phyloP scores from a whole-genome alignment of 2,888 invertebrate species.

The Polydrusus cervinus region DNA sequence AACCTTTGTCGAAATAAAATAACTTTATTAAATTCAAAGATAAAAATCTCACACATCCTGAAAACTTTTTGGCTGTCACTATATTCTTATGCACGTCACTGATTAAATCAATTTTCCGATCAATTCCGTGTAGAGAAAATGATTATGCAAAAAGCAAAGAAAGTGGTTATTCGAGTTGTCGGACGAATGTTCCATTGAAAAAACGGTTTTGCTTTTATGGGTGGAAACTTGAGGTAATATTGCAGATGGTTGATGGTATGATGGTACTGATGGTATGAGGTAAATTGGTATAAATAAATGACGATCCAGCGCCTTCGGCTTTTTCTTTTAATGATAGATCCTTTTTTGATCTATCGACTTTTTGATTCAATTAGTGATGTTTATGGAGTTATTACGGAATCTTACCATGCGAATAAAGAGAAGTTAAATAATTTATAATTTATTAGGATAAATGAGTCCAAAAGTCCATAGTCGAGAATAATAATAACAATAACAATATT shows the following conservation, averaged over 20 bases:
- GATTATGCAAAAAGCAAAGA: conserved; percentile 39
- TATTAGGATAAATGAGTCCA: too few species aligned
- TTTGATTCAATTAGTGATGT: conserved; percentile 17
- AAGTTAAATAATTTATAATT: background rate
- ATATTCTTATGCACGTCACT: conserved; percentile 17
- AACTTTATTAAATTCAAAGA: too few species aligned
- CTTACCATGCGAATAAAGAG: background rate
- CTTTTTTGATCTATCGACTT: conserved; percentile 5
- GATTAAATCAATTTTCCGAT: conserved; percentile 12
- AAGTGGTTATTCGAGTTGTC: conserved; percentile 38
- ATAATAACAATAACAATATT: too few species aligned
- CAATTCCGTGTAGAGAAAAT: conserved; percentile 27
- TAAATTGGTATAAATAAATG: conserved; percentile 4
- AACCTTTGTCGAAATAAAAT: too few species aligned
- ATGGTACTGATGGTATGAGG: too few species aligned
- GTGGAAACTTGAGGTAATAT: conserved; percentile 4
- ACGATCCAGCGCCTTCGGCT: conserved; percentile 3
- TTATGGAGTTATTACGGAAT: background rate
- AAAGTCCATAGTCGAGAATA: too few species aligned
- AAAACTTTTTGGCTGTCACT: too few species aligned
- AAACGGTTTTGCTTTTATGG: conserved; percentile 30
- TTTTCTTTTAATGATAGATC: conserved; percentile 2
- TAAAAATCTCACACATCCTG: too few species aligned
- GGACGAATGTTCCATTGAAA: conserved; percentile 26
- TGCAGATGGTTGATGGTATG: conserved; percentile 14